Conservation (phyloP, 2,888 invertebrate species). For the Parnassius mnemosyne region DNA sequence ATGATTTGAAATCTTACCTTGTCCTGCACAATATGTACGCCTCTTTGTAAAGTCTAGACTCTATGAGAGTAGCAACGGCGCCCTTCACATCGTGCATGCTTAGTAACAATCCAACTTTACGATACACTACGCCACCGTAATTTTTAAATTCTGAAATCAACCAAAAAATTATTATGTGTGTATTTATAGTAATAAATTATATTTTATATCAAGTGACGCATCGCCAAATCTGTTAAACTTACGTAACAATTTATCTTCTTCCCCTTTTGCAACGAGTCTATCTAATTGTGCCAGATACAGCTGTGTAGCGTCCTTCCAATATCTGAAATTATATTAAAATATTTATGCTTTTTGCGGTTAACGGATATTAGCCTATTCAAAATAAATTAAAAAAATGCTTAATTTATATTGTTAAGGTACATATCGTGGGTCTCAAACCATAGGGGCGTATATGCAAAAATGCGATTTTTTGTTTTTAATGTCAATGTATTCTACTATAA, state of each 20-base stretch:
- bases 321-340: conserved; percentile 48
- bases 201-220: background rate
- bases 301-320: conserved; percentile 79
- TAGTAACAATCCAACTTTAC: conserved; percentile 65
- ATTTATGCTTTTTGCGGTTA: background rate
- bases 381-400: too few species aligned
- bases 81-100: conserved; percentile 79
- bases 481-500: too few species aligned
- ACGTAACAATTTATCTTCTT: conserved; percentile 61
- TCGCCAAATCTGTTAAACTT: conserved; percentile 29
- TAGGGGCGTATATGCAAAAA: too few species aligned
- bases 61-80: conserved; percentile 72
- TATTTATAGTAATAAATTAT: background rate
- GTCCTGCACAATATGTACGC: conserved; percentile 65
- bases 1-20: conserved; percentile 36
- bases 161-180: background rate
- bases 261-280: conserved; percentile 59
- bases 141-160: conserved; percentile 22
- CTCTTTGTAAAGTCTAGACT: conserved; percentile 74
- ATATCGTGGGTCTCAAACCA: too few species aligned
- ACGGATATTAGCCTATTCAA: too few species aligned
- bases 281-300: conserved; percentile 80
- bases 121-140: conserved; percentile 54
- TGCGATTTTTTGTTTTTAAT: too few species aligned
- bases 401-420: too few species aligned